phyloP scores from a whole-genome alignment of 2,888 invertebrate genomes.

The Selenia dentaria region DNA sequence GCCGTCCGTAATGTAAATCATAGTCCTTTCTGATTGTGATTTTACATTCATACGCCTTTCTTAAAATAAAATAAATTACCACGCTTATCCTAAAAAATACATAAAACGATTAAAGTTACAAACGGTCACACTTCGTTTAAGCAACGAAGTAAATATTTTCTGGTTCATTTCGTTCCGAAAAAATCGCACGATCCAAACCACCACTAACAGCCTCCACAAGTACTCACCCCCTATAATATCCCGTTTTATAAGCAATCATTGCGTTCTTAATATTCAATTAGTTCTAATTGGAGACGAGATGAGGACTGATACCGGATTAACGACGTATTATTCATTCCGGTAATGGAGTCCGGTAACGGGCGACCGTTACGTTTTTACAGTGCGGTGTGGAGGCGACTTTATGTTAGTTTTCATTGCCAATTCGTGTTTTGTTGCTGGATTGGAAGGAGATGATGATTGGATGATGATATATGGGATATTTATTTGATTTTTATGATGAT shows the following conservation, averaged over 20 bases:
- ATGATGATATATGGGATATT: conserved; percentile 21
- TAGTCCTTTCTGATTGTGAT: too few relatives aligned
- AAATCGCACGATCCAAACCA: background rate
- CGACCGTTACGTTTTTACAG: conserved; percentile 63
- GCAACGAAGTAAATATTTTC: too few relatives aligned
- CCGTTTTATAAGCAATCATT: conserved; percentile 72
- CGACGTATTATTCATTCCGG: conserved; percentile 74
- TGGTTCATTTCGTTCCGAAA: too few relatives aligned
- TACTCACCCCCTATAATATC: conserved; percentile 37
- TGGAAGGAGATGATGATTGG: conserved; percentile 12
- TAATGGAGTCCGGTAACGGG: conserved; percentile 70
- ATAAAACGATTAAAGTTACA: too few relatives aligned
- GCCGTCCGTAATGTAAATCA: too few relatives aligned
- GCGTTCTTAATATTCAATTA: conserved; percentile 76
- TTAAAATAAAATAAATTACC: too few relatives aligned
- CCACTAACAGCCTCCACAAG: conserved; percentile 36
- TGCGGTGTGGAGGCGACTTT: conserved; percentile 44
- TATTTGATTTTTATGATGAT: conserved; percentile 18
- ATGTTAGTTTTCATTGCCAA: conserved; percentile 24
- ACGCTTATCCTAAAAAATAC: too few relatives aligned
- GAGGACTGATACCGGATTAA: conserved; percentile 59
- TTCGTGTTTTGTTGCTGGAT: conserved; percentile 5
- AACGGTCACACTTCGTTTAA: too few relatives aligned
- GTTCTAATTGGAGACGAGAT: conserved; percentile 64
- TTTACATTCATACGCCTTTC: too few relatives aligned